Base-by-base conservation (phyloP, 2,888 invertebrate species). In the Drosophila diplacantha region DNA sequence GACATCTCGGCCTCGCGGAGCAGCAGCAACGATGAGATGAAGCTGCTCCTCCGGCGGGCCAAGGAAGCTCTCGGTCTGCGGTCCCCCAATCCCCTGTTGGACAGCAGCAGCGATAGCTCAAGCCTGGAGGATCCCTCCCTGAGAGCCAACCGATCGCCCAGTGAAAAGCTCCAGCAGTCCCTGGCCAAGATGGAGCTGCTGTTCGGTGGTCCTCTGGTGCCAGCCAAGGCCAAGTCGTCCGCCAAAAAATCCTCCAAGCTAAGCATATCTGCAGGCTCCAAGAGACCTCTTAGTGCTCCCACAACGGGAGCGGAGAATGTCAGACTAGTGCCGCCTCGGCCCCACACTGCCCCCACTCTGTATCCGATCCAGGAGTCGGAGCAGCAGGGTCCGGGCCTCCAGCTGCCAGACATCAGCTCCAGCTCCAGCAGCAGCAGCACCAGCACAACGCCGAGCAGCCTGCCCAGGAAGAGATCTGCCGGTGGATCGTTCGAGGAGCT, bases 181-280 rank as follows among this genome's bases (percentile, higher is more conserved):
- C 81, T 87, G 79, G 82, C 77, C 38, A 83, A 78, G 71, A 85
- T 85, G 85, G 74, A 85, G 44, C 55, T 74, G 35, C 73, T 85
- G 1, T 85, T 85, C 26, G 73, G 49, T 6, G 49, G 44, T 8
- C 34, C 43, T 5, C 12, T n/a, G 29, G 18, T 12, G 14, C 14
- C 43, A 0, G 29, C 29, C 9, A 35, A 29, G 20, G 16, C 20
- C 18, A 24, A 18, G n/a, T 7, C 8, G 24, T 22, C n/a, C 49
- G 55, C 12, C 1, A 64, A 47, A 0, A 59, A 62, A 39, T 67
- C 71, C 29, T 71, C 62, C 7, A 75, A 14, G 3, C 20, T 3
- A 11, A 3, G 1, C 24, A 11, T 29, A 3, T 11, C 8, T 7
- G 9, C 12, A 5, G 8, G 3, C 22, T 22, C 22, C 0, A 22